Evolutionary conservation across 2,797 vertebrate species (phyloP).

Genomic region (Gallirallus australis): DNA sequence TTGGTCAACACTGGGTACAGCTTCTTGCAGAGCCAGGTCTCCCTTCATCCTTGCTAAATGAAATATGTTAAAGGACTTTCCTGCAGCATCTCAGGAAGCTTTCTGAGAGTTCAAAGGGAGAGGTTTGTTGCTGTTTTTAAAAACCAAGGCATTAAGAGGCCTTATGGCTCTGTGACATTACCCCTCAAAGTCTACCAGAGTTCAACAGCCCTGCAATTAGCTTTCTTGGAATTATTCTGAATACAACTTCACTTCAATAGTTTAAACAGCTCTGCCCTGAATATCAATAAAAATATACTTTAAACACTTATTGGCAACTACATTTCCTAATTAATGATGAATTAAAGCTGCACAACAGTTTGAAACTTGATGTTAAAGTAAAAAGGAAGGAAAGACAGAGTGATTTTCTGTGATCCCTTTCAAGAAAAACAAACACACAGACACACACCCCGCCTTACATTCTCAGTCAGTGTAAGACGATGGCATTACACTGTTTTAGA

Average conservation of each 20-base stretch:
- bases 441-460: neutral
- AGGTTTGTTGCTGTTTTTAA: neutral
- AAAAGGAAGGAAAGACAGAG: neutral
- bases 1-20: neutral
- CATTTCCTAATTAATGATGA: neutral
- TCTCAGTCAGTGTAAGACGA: neutral
- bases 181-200: neutral
- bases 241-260: neutral
- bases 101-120: neutral
- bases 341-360: neutral
- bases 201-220: neutral
- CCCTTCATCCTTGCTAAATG: neutral
- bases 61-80: neutral
- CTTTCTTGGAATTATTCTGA: neutral
- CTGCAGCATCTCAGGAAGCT: neutral
- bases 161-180: neutral
- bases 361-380: neutral
- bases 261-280: neutral
- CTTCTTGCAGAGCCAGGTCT: neutral
- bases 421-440: neutral
- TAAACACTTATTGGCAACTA: neutral
- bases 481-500: conserved; percentile 11
- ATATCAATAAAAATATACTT: neutral
- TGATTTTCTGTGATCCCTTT: neutral
- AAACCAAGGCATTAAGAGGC: neutral